phyloP scores from a whole-genome alignment of 1,140 invertebrate species.

The Drosophila orena region DNA sequence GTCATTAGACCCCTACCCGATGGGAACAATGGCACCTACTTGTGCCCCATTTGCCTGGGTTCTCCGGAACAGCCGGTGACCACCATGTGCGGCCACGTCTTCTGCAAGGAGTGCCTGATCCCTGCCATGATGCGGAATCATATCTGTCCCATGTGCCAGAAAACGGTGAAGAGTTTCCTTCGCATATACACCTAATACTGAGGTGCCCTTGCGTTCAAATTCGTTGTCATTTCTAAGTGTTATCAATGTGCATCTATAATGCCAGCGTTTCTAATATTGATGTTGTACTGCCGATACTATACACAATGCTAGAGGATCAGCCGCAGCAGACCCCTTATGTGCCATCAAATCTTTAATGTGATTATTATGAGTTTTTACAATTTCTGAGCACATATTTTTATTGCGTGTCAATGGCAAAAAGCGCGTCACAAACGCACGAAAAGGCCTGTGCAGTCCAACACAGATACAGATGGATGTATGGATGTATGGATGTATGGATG shows the following conservation, averaged over 20 bases:
- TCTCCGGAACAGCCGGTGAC: background rate
- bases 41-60: constrained; percentile 7
- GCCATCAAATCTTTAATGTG: constrained; percentile 14
- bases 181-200: background rate
- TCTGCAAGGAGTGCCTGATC: background rate
- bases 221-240: background rate
- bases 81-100: constrained; percentile 13
- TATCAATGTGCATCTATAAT: too few species aligned
- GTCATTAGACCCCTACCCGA: background rate
- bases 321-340: background rate
- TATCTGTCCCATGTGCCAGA: constrained; percentile 1
- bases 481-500: too few species aligned
- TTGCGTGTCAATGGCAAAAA: constrained; percentile 82
- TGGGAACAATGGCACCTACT: background rate
- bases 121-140: too few species aligned
- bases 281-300: too few species aligned
- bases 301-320: too few species aligned
- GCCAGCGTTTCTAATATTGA: too few species aligned
- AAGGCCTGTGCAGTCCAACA: constrained; percentile 35
- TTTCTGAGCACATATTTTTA: constrained; percentile 72
- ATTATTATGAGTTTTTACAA: constrained; percentile 60
- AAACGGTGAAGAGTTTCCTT: rapidly evolving
- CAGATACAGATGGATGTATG: constrained; percentile 15
- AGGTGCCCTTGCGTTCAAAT: background rate
- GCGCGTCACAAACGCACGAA: constrained; percentile 67